A percentile compares a stretch with the other conserved stretches of the same genome.
These are phyloP conservation scores for Drosophila trapezifrons DNA, from an alignment of 1,140 invertebrate genomes.

Conservation along the genomic window DNA sequence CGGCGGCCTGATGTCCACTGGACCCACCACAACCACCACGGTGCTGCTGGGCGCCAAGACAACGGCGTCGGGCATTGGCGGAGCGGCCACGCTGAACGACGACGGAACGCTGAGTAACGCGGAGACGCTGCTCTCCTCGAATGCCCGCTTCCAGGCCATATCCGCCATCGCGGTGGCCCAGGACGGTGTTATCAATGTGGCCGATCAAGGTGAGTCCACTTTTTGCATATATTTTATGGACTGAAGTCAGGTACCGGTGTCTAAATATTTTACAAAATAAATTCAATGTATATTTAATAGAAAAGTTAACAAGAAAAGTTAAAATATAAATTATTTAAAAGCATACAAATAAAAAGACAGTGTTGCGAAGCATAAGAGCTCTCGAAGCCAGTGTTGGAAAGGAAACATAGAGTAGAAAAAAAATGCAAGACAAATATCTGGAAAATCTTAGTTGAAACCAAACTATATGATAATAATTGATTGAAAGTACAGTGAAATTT, in stretches of 20 bases:
- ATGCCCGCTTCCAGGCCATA: slow-evolving; percentile 95
- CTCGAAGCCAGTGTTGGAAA: neutral
- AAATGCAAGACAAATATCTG: neutral
- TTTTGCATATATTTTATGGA: neutral
- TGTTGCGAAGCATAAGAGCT: neutral
- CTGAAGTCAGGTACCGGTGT: neutral
- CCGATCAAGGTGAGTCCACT: slow-evolving; percentile 91
- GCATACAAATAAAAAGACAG: neutral
- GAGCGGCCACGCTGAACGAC: slow-evolving; percentile 83
- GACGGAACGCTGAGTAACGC: slow-evolving; percentile 90
- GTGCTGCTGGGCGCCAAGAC: slow-evolving; percentile 78
- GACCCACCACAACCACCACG: slow-evolving; percentile 81
- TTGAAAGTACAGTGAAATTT: too few species aligned
- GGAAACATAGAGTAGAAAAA: neutral
- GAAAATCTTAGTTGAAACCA: neutral
- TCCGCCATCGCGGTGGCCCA: slow-evolving; percentile 96
- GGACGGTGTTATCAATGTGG: slow-evolving; percentile 96
- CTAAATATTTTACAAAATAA: too few species aligned
- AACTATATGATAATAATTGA: neutral
- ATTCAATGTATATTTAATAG: neutral
- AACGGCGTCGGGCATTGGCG: slow-evolving; percentile 51
- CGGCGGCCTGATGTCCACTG: slow-evolving; percentile 81
- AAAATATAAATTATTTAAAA: neutral
- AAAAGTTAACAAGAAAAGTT: neutral
- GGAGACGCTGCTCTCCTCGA: slow-evolving; percentile 94